Percentiles rank a stretch among this genome's conserved stretches.
These are phyloP conservation scores for Ectemnius continuus DNA, from an alignment of 2,888 invertebrate genomes.

Conservation along the genomic window DNA sequence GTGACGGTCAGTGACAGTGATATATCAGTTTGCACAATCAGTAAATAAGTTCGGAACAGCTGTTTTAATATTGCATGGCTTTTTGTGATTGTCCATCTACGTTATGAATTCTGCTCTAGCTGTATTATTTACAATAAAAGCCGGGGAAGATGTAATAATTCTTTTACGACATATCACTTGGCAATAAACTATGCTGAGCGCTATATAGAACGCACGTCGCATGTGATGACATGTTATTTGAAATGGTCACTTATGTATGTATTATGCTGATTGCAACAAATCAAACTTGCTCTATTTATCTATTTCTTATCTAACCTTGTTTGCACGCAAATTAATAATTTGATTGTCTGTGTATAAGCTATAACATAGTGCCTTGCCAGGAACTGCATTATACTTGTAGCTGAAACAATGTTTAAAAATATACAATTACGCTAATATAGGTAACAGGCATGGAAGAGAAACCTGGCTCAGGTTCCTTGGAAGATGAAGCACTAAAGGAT, in stretches of 20 bases:
- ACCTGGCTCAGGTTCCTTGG: slow-evolving; percentile 52
- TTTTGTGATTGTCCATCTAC: slow-evolving; percentile 21
- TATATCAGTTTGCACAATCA: slow-evolving; percentile 18
- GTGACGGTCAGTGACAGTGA: slow-evolving; percentile 19
- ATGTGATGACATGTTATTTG: slow-evolving; percentile 19
- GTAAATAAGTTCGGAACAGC: slow-evolving; percentile 26
- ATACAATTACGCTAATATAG: slow-evolving; percentile 19
- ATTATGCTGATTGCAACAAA: slow-evolving; percentile 5
- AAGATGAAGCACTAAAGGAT: slow-evolving; percentile 54
- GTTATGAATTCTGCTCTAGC: slow-evolving; percentile 6
- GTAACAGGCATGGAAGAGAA: slow-evolving; percentile 69
- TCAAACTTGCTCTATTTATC: background rate
- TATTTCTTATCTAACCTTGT: background rate
- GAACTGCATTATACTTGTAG: background rate
- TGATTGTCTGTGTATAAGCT: no score
- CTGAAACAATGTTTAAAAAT: background rate
- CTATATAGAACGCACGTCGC: slow-evolving; percentile 14
- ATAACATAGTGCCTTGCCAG: no score
- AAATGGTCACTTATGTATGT: slow-evolving; percentile 7
- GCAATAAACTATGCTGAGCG: background rate
- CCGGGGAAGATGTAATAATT: background rate
- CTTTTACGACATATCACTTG: slow-evolving; percentile 8
- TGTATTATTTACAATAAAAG: background rate
- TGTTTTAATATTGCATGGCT: slow-evolving; percentile 33
- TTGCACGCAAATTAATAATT: no score